phyloP scores from a whole-genome alignment of 1,140 invertebrate species.

The Drosophila prosaltans region DNA sequence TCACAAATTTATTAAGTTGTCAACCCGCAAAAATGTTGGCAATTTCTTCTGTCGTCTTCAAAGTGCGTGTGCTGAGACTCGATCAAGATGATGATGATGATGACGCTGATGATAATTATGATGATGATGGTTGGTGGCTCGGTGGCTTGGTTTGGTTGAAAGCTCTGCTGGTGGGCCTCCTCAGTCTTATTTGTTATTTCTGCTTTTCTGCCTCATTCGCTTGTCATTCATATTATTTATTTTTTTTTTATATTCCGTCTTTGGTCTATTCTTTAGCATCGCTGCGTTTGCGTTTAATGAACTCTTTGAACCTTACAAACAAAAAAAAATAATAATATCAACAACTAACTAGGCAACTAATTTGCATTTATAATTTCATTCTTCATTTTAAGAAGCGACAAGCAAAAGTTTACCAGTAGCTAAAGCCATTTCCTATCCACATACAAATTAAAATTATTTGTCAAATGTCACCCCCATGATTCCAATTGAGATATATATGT shows the following conservation, averaged over 20 bases:
- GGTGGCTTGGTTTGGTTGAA: constrained; percentile 14
- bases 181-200: constrained; percentile 46
- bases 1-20: constrained; percentile 81
- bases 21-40: constrained; percentile 75
- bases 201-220: constrained; percentile 25
- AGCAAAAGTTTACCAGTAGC: not conserved
- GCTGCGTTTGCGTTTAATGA: constrained; percentile 76
- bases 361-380: constrained; percentile 75
- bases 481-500: constrained; percentile 4
- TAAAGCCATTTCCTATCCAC: constrained; percentile 41
- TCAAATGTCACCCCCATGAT: constrained; percentile 36
- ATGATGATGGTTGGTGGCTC: constrained; percentile 15
- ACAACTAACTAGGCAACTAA: constrained; percentile 63
- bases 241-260: constrained; percentile 37
- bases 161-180: constrained; percentile 54
- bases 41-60: constrained; percentile 47
- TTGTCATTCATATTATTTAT: constrained; percentile 21
- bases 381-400: constrained; percentile 35
- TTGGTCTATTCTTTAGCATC: constrained; percentile 18
- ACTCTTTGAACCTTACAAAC: constrained; percentile 40
- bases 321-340: constrained; percentile 48
- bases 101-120: not conserved
- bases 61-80: constrained; percentile 16
- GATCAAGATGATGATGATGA: constrained; percentile 11
- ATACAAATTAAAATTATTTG: constrained; percentile 37